phyloP scores from a whole-genome alignment of 2,797 vertebrate genomes.

The Alfaro cultratus region DNA sequence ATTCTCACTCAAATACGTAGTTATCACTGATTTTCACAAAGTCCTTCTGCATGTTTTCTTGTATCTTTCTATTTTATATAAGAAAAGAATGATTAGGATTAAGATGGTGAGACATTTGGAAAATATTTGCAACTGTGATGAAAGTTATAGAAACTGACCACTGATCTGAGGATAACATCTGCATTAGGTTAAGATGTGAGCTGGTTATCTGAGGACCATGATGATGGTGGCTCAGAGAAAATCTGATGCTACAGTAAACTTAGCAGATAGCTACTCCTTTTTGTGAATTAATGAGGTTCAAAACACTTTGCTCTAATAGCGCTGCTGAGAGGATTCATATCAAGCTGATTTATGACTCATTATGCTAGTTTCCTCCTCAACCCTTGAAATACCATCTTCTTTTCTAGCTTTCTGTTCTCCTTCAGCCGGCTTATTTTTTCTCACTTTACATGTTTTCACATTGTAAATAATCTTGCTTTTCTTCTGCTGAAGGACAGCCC shows the following conservation, averaged over 20 bases:
- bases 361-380: constrained; percentile 52
- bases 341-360: constrained; percentile 74
- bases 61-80: neutral
- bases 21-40: neutral
- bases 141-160: neutral
- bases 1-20: neutral
- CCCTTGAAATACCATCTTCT: constrained; percentile 42
- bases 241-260: constrained; percentile 59
- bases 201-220: constrained; percentile 38
- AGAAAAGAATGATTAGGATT: neutral
- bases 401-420: constrained; percentile 8
- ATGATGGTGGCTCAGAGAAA: constrained; percentile 34
- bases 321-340: constrained; percentile 71
- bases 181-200: neutral
- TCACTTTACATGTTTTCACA: constrained; percentile 14
- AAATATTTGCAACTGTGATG: neutral
- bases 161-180: neutral
- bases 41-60: neutral
- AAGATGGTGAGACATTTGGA: neutral
- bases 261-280: constrained; percentile 59
- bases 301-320: constrained; percentile 68
- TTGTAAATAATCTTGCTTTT: constrained; percentile 23
- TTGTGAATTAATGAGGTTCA: constrained; percentile 75
- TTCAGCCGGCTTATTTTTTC: constrained; percentile 21
- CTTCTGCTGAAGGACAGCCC: constrained; percentile 13